Conservation (phyloP, 1,140 invertebrate genomes). For the Bombus difficillimus region DNA sequence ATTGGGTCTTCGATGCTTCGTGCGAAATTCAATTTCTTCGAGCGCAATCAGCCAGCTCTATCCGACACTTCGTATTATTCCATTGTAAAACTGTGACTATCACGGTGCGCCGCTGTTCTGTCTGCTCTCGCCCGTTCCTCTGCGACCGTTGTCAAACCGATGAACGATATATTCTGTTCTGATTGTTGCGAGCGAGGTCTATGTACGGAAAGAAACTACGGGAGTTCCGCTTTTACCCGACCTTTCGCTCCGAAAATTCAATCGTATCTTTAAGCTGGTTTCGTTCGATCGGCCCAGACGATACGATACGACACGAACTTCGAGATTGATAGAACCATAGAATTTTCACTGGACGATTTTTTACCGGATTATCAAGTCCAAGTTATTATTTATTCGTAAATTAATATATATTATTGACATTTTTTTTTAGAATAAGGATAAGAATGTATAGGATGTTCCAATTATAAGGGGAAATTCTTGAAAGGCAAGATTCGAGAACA, state of each 20-base stretch:
- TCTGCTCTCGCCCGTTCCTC: neutral
- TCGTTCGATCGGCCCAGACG: neutral
- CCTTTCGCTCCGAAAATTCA: conserved; percentile 17
- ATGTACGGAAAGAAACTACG: neutral
- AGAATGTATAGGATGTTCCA: no score
- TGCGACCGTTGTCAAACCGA: conserved; percentile 1
- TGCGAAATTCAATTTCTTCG: conserved; percentile 64
- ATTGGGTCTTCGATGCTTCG: conserved; percentile 21
- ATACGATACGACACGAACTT: neutral
- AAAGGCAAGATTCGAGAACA: no score
- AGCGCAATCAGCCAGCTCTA: conserved; percentile 54
- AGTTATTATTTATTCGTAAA: no score
- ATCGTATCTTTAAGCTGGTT: conserved; percentile 22
- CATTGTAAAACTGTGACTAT: conserved; percentile 16
- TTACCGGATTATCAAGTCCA: no score
- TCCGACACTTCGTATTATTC: conserved; percentile 58
- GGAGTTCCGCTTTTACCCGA: neutral
- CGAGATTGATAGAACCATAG: neutral
- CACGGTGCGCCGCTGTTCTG: neutral
- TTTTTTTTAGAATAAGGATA: no score
- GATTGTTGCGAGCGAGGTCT: conserved; percentile 19
- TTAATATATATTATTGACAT: no score
- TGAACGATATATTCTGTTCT: conserved; percentile 36
- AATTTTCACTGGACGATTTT: neutral
- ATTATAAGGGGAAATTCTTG: no score